Evolutionary conservation across 2,797 vertebrate genomes (phyloP).

Genomic region (Anisognathus igniventris): DNA sequence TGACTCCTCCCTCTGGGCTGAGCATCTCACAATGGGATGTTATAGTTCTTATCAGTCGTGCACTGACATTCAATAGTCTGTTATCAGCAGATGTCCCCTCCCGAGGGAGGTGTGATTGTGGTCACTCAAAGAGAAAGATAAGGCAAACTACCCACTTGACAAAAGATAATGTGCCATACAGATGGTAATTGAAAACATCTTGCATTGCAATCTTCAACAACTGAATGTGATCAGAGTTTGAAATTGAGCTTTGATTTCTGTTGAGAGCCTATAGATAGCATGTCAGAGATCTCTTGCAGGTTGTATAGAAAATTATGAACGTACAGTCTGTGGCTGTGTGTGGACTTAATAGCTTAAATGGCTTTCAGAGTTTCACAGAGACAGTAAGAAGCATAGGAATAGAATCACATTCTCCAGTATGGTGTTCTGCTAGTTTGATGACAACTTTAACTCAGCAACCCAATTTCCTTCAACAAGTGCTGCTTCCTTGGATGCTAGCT

Average conservation of each 20-base stretch:
- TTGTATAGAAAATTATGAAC: background rate
- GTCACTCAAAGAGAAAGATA: too few species aligned
- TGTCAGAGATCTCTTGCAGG: background rate
- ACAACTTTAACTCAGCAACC: background rate
- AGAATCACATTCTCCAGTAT: background rate
- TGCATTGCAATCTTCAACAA: too few species aligned
- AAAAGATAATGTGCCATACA: too few species aligned
- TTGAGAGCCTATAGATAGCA: background rate
- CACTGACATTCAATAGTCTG: too few species aligned
- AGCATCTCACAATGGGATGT: too few species aligned
- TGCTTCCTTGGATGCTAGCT: background rate
- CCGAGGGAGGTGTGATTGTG: too few species aligned
- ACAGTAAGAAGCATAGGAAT: background rate
- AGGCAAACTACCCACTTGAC: too few species aligned
- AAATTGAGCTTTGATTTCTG: background rate
- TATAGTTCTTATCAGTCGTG: too few species aligned
- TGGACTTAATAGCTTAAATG: background rate
- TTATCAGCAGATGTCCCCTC: too few species aligned
- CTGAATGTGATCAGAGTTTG: background rate
- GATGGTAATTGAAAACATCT: too few species aligned
- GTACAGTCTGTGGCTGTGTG: background rate
- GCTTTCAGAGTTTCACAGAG: background rate
- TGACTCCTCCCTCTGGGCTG: too few species aligned
- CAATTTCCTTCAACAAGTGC: background rate
- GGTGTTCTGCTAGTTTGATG: background rate